These are phyloP conservation scores for Cathartes aura DNA, from an alignment of 2,113 vertebrate genomes.

Conservation along the genomic window DNA sequence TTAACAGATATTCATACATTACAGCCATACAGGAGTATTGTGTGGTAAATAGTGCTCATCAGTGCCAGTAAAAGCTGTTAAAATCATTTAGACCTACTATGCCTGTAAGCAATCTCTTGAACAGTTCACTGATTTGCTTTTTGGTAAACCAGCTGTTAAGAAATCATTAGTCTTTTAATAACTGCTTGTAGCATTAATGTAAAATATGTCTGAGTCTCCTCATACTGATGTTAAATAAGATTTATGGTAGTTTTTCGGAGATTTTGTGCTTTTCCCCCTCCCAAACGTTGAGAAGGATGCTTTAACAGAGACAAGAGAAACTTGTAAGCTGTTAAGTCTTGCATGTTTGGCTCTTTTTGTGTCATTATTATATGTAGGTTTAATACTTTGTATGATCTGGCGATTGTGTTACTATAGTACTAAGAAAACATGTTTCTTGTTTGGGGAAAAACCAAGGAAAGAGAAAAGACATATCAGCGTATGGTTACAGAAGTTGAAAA, in stretches of 20 bases:
- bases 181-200: not conserved
- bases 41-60: not conserved
- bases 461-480: not conserved
- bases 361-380: not conserved
- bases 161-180: not conserved
- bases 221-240: not conserved
- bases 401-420: not conserved
- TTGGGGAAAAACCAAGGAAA: not conserved
- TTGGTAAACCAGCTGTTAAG: not conserved
- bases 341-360: not conserved
- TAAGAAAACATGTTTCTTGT: not conserved
- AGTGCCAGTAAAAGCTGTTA: not conserved
- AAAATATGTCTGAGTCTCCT: not conserved
- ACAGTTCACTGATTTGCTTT: not conserved
- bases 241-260: not conserved
- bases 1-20: not conserved
- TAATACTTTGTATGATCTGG: not conserved
- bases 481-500: not conserved
- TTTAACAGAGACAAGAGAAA: not conserved
- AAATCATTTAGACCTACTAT: not conserved
- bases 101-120: not conserved
- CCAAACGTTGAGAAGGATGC: not conserved
- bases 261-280: not conserved
- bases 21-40: too few relatives aligned
- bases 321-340: not conserved